A percentile compares a stretch with the other conserved stretches of the same genome.
Conservation (phyloP, 2,888 invertebrate genomes). For the Catocala sponsa region DNA sequence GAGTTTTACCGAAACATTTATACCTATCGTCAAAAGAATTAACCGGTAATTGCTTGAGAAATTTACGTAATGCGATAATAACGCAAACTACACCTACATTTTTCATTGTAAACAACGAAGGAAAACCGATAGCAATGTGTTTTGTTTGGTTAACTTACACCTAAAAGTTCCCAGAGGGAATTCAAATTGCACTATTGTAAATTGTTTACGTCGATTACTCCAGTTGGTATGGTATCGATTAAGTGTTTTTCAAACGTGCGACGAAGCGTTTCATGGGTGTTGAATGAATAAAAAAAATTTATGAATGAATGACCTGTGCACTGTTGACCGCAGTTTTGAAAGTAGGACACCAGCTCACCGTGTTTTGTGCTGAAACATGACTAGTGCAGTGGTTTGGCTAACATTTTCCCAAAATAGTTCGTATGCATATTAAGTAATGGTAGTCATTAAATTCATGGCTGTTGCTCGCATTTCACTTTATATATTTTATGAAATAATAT, state of each 20-base stretch:
- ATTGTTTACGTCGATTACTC: constrained; percentile 19
- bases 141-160: not conserved
- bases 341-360: constrained; percentile 68
- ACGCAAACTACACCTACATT: not conserved
- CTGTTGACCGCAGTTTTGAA: constrained; percentile 68
- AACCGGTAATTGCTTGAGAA: constrained; percentile 4
- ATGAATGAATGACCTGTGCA: constrained; percentile 66
- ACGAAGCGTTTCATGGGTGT: constrained; percentile 25
- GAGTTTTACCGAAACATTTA: constrained; percentile 3
- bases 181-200: not conserved
- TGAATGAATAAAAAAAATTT: constrained; percentile 54
- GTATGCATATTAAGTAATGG: constrained; percentile 26
- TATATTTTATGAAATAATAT: constrained; percentile 18
- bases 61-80: constrained; percentile 13
- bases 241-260: constrained; percentile 20
- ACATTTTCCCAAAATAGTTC: constrained; percentile 42
- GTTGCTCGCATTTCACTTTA: constrained; percentile 44
- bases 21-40: not conserved
- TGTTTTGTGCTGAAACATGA: constrained; percentile 46
- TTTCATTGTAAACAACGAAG: constrained; percentile 7
- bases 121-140: constrained; percentile 6
- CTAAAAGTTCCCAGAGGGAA: constrained; percentile 1
- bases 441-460: constrained; percentile 33
- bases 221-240: constrained; percentile 14
- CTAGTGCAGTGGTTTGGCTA: constrained; percentile 29